Percentiles rank a stretch among this genome's conserved stretches.
These are phyloP conservation scores for Erebia epiphron DNA, from an alignment of 2,888 invertebrate genomes.

Conservation along the genomic window DNA sequence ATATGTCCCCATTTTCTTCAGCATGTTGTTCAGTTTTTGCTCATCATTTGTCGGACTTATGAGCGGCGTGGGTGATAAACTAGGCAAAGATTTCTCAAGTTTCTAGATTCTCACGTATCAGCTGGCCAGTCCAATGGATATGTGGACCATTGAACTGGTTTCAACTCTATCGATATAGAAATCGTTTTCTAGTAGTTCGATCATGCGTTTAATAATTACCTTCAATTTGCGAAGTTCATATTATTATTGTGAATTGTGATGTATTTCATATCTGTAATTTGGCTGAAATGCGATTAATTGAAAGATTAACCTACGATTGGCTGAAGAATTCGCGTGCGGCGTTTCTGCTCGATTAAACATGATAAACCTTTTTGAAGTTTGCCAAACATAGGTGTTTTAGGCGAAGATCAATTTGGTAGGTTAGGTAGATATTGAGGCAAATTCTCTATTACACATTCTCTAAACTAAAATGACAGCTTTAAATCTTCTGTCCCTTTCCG, in stretches of 20 bases:
- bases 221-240: conserved; percentile 42
- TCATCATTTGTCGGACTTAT: conserved; percentile 17
- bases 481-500: no score
- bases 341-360: conserved; percentile 1
- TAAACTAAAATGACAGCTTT: no score
- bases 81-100: conserved; percentile 63
- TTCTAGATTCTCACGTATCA: conserved; percentile 76
- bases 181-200: conserved; percentile 78
- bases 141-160: conserved; percentile 80
- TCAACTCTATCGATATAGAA: conserved; percentile 76
- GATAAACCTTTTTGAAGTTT: not conserved
- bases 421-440: no score
- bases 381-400: not conserved
- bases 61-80: conserved; percentile 41
- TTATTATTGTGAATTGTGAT: conserved; percentile 12
- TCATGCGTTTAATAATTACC: conserved; percentile 72
- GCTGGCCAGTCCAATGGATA: conserved; percentile 73
- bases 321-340: conserved; percentile 4
- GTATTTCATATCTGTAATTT: conserved; percentile 12
- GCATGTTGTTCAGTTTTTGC: conserved; percentile 3
- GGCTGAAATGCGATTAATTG: not conserved
- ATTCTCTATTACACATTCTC: no score
- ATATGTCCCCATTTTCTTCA: not conserved
- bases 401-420: not conserved
- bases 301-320: conserved; percentile 5